Evolutionary conservation across 2,113 vertebrate species (phyloP).

Genomic region (Sapayoa aenigma): DNA sequence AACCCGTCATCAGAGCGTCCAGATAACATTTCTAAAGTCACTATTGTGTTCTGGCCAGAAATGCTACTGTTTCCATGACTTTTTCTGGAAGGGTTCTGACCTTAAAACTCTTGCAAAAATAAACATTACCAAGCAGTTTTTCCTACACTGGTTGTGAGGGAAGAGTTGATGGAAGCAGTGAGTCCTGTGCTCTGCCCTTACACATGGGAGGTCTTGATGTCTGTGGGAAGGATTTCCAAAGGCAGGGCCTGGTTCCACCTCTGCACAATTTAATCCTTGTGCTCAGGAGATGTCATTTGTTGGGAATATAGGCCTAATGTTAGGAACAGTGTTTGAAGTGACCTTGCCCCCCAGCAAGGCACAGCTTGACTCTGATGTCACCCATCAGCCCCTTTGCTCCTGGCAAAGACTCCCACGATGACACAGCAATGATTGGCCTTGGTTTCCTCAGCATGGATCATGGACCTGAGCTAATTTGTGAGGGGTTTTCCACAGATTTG

Average conservation of each 20-base stretch:
- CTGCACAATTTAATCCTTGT: not conserved
- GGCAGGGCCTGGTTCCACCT: not conserved
- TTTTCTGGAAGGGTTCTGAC: not conserved
- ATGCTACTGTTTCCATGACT: not conserved
- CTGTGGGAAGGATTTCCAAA: not conserved
- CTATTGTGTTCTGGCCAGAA: not conserved
- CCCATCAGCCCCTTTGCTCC: not conserved
- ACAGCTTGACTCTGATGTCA: not conserved
- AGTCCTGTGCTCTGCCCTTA: not conserved
- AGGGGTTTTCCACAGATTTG: not conserved
- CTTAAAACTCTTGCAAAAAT: not conserved
- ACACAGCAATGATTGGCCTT: rapidly evolving
- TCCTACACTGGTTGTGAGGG: not conserved
- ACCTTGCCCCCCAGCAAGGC: not conserved
- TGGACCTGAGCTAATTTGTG: not conserved
- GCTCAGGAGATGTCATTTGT: not conserved
- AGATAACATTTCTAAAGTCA: not conserved
- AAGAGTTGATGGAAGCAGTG: not conserved
- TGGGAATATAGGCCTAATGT: not conserved
- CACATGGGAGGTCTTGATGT: not conserved
- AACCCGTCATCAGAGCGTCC: not conserved
- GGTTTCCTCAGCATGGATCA: rapidly evolving
- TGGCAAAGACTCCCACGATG: rapidly evolving
- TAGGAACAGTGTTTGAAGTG: not conserved
- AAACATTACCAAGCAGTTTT: not conserved